A percentile compares a stretch with the other conserved stretches of the same genome.
Conservation (phyloP, 2,888 invertebrate genomes). For the Hanleya hanleyi region DNA sequence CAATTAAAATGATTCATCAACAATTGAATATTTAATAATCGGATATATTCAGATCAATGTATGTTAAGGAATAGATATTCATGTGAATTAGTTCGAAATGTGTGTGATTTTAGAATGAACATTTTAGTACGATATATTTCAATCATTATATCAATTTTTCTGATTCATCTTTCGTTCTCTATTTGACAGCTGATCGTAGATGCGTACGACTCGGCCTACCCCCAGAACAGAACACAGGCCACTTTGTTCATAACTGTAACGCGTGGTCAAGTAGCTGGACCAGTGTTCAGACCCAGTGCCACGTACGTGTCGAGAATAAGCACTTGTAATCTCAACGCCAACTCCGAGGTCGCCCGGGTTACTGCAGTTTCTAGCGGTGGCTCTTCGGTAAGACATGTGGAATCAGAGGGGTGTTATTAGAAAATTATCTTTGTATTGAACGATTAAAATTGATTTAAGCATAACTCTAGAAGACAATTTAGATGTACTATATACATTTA, state of each 20-base stretch:
- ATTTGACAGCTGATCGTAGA: neutral
- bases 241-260: neutral
- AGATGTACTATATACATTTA: too few relatives aligned
- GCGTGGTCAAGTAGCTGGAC: neutral
- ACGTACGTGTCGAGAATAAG: constrained; percentile 23
- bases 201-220: neutral
- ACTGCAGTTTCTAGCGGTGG: neutral
- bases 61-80: too few relatives aligned
- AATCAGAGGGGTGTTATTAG: too few relatives aligned
- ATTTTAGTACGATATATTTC: neutral
- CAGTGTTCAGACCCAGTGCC: constrained; percentile 17
- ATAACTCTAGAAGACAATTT: too few relatives aligned
- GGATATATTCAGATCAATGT: too few relatives aligned
- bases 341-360: neutral
- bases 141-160: neutral
- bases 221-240: neutral
- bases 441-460: too few relatives aligned
- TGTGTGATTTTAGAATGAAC: too few relatives aligned
- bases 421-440: too few relatives aligned
- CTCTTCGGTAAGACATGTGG: neutral
- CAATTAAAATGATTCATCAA: too few relatives aligned
- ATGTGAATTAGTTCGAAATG: too few relatives aligned
- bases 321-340: neutral
- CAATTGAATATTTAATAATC: too few relatives aligned
- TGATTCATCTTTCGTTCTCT: neutral